Conservation (phyloP, 2,113 vertebrate species). For the Ceuthmochares aereus region DNA sequence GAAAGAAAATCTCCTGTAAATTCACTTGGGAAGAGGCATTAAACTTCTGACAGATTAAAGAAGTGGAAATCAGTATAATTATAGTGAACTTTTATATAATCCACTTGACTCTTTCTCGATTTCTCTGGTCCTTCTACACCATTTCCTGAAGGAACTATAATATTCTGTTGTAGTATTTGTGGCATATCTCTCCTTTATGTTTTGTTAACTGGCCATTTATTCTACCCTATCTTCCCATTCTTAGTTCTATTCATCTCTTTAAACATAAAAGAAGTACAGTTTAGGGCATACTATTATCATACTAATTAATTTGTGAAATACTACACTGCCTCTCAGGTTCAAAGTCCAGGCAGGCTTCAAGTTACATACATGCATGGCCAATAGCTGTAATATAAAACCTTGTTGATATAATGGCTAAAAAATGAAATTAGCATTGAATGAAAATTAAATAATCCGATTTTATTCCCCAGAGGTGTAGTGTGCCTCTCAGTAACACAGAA, state of each 20-base stretch:
- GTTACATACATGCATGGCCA: not conserved
- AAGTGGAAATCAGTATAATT: not conserved
- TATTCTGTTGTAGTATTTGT: not conserved
- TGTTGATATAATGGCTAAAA: not conserved
- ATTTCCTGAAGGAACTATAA: not conserved
- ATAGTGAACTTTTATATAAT: not conserved
- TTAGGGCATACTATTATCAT: not conserved
- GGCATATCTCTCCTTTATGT: not conserved
- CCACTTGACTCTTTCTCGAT: not conserved
- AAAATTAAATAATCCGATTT: not conserved
- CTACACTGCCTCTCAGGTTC: not conserved
- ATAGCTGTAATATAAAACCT: not conserved
- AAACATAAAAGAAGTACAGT: not conserved
- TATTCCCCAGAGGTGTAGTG: not conserved
- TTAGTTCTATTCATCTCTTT: not conserved
- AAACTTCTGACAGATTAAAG: not conserved
- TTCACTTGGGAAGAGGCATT: not conserved
- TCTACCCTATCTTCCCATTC: not conserved
- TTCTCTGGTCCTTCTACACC: not conserved
- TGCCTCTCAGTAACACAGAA: not conserved
- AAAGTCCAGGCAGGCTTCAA: not conserved
- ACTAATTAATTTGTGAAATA: slow-evolving; percentile 27
- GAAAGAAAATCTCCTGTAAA: not conserved
- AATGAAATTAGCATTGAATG: not conserved
- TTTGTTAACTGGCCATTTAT: not conserved